Evolutionary conservation across 2,888 invertebrate species (phyloP).

Genomic region (Caenorhabditis auriculariae): DNA sequence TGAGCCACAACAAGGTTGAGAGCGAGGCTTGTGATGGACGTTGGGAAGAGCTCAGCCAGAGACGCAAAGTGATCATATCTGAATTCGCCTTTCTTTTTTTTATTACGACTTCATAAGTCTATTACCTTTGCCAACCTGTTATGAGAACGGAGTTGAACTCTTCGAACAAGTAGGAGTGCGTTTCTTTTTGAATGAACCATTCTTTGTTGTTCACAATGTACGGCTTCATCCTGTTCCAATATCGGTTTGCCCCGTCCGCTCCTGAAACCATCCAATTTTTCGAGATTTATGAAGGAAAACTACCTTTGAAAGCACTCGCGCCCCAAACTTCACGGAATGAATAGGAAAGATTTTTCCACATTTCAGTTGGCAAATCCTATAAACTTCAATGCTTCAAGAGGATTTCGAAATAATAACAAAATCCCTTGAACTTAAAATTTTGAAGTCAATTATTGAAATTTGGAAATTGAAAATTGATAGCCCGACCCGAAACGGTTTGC

Average conservation of each 20-base stretch:
- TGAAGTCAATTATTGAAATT: no score
- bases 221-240: conserved; percentile 42
- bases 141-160: conserved; percentile 38
- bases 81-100: no score
- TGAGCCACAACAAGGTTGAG: conserved; percentile 32
- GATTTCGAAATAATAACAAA: background rate
- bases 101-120: background rate
- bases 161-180: conserved; percentile 30
- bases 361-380: conserved; percentile 34
- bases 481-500: no score
- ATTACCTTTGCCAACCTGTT: conserved; percentile 50
- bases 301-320: conserved; percentile 75
- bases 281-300: background rate
- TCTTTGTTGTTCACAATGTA: conserved; percentile 45
- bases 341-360: conserved; percentile 45
- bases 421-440: background rate
- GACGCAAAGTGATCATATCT: conserved; percentile 51
- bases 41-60: conserved; percentile 43
- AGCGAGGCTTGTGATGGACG: conserved; percentile 45
- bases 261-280: conserved; percentile 19
- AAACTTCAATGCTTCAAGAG: background rate
- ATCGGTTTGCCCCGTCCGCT: conserved; percentile 41
- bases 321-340: conserved; percentile 75
- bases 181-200: conserved; percentile 40
- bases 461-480: no score